A percentile compares a stretch with the other conserved stretches of the same genome.
phyloP scores from a whole-genome alignment of 2,797 vertebrate genomes.

The Amblyraja radiata region DNA sequence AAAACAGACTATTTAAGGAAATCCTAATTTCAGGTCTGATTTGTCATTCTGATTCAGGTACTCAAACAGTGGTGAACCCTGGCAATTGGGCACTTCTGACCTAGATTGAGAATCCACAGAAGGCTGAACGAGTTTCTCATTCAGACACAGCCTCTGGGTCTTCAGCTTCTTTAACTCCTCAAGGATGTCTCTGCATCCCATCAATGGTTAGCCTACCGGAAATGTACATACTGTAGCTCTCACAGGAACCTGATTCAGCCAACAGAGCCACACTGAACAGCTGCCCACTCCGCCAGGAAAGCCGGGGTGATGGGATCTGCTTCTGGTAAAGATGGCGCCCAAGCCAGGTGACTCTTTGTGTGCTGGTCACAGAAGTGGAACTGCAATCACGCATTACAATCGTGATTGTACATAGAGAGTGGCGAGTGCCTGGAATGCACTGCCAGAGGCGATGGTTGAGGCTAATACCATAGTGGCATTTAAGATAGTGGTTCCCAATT shows the following conservation, averaged over 20 bases:
- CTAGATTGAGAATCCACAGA: background rate
- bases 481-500: too few species aligned
- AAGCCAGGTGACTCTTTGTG: too few species aligned
- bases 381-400: too few species aligned
- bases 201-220: background rate
- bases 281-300: conserved; percentile 16
- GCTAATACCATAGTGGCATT: too few species aligned
- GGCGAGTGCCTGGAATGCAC: too few species aligned
- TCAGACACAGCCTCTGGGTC: conserved; percentile 19
- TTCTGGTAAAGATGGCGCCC: too few species aligned
- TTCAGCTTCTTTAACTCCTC: background rate
- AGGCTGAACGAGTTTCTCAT: conserved; percentile 19
- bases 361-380: too few species aligned
- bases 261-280: background rate
- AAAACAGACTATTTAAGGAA: background rate
- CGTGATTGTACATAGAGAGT: too few species aligned
- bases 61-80: background rate
- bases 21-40: background rate
- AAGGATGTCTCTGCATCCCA: background rate
- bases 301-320: background rate
- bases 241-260: background rate
- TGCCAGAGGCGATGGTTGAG: too few species aligned
- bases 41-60: background rate
- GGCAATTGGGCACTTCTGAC: background rate
- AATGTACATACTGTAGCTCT: background rate